Evolutionary conservation across 2,113 vertebrate species (phyloP).

Genomic region (Elachura formosa): DNA sequence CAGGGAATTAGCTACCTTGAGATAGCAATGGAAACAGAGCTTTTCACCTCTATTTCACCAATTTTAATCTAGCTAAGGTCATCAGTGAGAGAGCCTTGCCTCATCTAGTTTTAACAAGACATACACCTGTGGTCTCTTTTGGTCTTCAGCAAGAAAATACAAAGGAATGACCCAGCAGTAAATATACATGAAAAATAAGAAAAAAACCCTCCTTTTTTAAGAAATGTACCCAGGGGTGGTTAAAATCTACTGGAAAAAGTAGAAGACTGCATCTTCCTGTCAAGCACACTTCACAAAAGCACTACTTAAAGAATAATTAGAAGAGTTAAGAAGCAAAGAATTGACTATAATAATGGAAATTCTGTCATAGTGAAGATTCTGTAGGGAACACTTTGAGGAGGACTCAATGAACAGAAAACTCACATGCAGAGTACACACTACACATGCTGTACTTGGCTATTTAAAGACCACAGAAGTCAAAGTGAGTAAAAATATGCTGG

Average conservation of each 20-base stretch:
- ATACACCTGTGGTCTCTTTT: not conserved
- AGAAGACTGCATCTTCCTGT: not conserved
- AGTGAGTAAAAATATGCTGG: not conserved
- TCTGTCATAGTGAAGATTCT: conserved; percentile 1
- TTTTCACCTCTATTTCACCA: not conserved
- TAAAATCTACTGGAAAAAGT: not conserved
- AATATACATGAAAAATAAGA: not conserved
- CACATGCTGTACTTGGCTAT: not conserved
- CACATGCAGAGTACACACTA: conserved; percentile 3
- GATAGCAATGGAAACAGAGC: not conserved
- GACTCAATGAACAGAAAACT: conserved; percentile 41
- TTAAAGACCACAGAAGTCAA: not conserved
- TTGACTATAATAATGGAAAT: conserved; percentile 25
- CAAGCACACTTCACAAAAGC: conserved; percentile 4
- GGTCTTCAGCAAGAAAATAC: not conserved
- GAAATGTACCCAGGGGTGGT: not conserved
- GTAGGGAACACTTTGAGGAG: not conserved
- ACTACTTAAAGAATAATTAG: conserved; percentile 13
- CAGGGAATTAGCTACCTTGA: not conserved
- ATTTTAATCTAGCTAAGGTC: not conserved
- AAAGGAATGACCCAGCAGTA: not conserved
- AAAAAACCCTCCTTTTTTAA: not conserved
- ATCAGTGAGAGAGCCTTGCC: not conserved
- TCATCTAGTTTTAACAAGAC: not conserved
- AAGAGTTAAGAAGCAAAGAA: conserved; percentile 30